These are phyloP conservation scores for Molanna angustata DNA, from an alignment of 2,888 invertebrate genomes.

Conservation along the genomic window DNA sequence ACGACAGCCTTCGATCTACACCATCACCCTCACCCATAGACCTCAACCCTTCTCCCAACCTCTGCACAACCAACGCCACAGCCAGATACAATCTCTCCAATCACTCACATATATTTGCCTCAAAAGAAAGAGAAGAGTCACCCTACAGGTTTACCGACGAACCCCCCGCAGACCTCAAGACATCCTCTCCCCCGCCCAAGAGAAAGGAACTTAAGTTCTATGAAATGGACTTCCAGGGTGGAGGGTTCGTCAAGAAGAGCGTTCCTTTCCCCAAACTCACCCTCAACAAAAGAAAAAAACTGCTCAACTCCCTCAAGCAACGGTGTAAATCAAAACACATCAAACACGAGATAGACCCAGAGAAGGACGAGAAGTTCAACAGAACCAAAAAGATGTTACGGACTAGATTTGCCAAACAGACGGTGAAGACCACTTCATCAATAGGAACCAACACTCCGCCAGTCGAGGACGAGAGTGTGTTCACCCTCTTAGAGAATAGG, in stretches of 20 bases:
- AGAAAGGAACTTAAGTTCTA: slow-evolving; percentile 30
- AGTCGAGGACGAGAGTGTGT: slow-evolving; percentile 23
- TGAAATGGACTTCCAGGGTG: slow-evolving; percentile 46
- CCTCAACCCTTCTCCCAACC: not conserved
- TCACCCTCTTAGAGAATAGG: slow-evolving; percentile 22
- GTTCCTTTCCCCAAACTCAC: slow-evolving; percentile 55
- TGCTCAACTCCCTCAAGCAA: slow-evolving; percentile 43
- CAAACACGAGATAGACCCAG: slow-evolving; percentile 37
- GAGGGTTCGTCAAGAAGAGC: slow-evolving; percentile 58
- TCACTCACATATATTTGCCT: slow-evolving; percentile 9
- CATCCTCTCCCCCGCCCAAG: slow-evolving; percentile 15
- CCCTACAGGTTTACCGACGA: slow-evolving; percentile 28
- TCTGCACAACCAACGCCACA: slow-evolving; percentile 6
- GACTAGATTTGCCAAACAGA: slow-evolving; percentile 33
- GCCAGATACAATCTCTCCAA: slow-evolving; percentile 24
- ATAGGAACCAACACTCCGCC: slow-evolving; percentile 25
- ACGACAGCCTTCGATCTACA: slow-evolving; percentile 56
- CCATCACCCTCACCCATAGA: slow-evolving; percentile 36
- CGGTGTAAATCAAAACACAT: slow-evolving; percentile 40
- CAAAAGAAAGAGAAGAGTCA: slow-evolving; percentile 15
- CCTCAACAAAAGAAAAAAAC: slow-evolving; percentile 49
- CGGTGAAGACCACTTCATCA: slow-evolving; percentile 7
- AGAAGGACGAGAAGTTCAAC: slow-evolving; percentile 30
- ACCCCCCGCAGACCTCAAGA: slow-evolving; percentile 10
- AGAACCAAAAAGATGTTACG: slow-evolving; percentile 34